Base-by-base conservation (phyloP, 2,888 invertebrate species). In the Xestobium rufovillosum region DNA sequence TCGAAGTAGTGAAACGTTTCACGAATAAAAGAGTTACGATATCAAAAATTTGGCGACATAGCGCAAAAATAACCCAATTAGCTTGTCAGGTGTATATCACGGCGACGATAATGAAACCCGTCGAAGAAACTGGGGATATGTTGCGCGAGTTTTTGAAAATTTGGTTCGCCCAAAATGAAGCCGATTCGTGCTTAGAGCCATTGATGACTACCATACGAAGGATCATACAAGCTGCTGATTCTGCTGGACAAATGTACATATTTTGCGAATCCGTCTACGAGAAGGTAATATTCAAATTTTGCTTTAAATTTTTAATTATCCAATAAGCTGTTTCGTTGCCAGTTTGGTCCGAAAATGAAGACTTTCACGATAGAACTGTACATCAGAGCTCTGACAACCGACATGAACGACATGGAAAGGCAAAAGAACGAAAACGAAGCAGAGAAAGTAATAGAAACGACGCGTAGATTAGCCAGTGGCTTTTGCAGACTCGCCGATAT, bases 321-420 rank as follows among this genome's bases (percentile, higher is more conserved):
- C 17, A 4, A 19, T 17, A 30, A 19, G 12, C 3, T 35, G 13
- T 26, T 14, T 46, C 41, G 36, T 44, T 50, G 45, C 3, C 41
- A 59, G 59, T 51, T 53, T 32, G 56, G 53, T 14, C 40, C 44
- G 3, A 51, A 67, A 16, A 67, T 79, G 60, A 75, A 76, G 49
- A 70, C 79, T 13, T 72, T 83, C 40, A 76, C 78, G 23, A 78
- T 83, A 44, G 82, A 83, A 60, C 60, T 84, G 49, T 83, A 80
- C 58, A 78, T 85, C 34, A 72, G 81, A 39, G 83, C 81, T 2
- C 70, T 85, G 48, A 83, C 82, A 3, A 75, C 79, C 8, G 84
- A 84, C 50, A 77, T 84, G 75, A 84, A 85, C 53, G 78, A 79
- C 56, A 59, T 84, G 54, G 83, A 85, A 60, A 67, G 72, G 57